Base-by-base conservation (phyloP, 2,113 vertebrate species). In the Cyanoliseus patagonus region DNA sequence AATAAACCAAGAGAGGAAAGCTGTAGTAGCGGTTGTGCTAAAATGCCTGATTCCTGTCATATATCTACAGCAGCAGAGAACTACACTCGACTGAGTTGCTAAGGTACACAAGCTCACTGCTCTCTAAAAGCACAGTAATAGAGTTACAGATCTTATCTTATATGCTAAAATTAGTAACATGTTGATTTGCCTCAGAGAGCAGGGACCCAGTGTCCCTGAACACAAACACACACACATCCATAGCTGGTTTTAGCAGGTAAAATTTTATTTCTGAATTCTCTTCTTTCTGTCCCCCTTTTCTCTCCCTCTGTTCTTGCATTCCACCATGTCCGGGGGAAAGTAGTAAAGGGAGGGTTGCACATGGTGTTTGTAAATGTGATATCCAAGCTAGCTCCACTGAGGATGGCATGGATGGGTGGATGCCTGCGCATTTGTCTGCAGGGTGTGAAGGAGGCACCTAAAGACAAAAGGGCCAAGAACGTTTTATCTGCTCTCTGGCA, bases 341-440 rank as follows among this genome's bases (percentile, higher is more conserved):
- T 55, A 68, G 10, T 41, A 44, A 83, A 25, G 17, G 27, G 11
- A 77, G 39, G 30, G 10, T 24, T 80, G 35, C 25, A 31, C 1
- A 0, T 42, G 15, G 28, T 64, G 4, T 67, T 59, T 72, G 31
- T 44, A 72, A 81, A 90, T 28, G 27, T 15, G 31, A 24, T 46
- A 63, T 24, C 20, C 35, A 46, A 61, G 23, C 19, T 62, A 39
- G 16, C 27, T 39, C 73, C 47, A 5, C 8, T 62, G 44, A 67
- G 22, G 0, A 0, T 70, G 61, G 22, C 24, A 64, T 0, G 0
- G 52, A 68, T 25, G 42, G 52, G 9, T 75, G 61, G 41, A 17
- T 47, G 72, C 39, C 35, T 24, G 16, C 37, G 17, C 0, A 0
- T 22, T 75, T 44, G 4, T 61, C 57, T 83, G 57, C 39, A 51